Percentiles rank a stretch among this genome's conserved stretches.
Evolutionary conservation across 1,140 invertebrate species (phyloP).

Genomic region (Neodiprion fabricii): DNA sequence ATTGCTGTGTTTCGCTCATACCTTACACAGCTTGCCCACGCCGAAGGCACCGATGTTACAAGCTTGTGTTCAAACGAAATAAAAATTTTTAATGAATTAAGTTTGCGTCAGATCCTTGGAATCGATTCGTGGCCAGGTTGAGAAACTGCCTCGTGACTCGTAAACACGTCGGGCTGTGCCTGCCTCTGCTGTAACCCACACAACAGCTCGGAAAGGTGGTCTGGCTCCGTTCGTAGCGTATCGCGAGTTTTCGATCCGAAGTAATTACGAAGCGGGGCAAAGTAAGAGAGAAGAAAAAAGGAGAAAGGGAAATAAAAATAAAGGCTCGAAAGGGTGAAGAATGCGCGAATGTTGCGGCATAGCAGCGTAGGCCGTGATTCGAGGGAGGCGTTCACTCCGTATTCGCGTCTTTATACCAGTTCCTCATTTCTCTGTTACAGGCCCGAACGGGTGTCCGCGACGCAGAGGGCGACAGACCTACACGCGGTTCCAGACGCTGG

Average conservation of each 20-base stretch:
- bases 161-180: background rate
- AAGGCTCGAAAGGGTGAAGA: background rate
- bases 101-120: background rate
- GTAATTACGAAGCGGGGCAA: too few species aligned
- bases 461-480: conserved; percentile 95
- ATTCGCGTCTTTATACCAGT: background rate
- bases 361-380: too few species aligned
- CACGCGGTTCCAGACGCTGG: conserved; percentile 92
- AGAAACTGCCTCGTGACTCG: background rate
- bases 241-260: background rate
- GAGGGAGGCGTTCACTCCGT: background rate
- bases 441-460: conserved; percentile 94
- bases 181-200: too few species aligned
- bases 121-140: background rate
- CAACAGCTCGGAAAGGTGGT: background rate
- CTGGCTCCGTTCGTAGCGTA: background rate
- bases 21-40: background rate
- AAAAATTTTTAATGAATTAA: background rate
- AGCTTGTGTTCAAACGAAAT: background rate
- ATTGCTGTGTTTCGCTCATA: background rate
- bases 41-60: background rate
- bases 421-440: conserved; percentile 65
- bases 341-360: background rate
- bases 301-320: background rate
- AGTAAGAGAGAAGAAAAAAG: background rate